Evolutionary conservation across 2,113 vertebrate species (phyloP).

Genomic region (Stegastes partitus): DNA sequence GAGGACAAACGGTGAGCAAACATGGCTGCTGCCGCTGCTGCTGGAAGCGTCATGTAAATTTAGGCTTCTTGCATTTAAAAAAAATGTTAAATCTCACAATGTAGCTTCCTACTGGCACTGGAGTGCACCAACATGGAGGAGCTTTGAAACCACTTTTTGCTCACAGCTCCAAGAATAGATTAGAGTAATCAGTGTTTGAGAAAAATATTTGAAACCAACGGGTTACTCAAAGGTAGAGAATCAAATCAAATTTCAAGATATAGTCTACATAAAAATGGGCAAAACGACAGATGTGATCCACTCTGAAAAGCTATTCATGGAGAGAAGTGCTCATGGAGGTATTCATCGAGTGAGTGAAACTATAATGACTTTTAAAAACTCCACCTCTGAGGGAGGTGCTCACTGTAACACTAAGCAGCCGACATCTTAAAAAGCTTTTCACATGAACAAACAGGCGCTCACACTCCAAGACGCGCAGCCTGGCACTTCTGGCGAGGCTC

Average conservation of each 20-base stretch:
- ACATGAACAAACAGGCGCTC: slow-evolving; percentile 15
- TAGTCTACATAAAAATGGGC: background rate
- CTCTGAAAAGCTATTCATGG: background rate
- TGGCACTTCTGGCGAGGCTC: background rate
- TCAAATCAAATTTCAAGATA: background rate
- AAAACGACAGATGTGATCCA: background rate
- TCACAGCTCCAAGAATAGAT: background rate
- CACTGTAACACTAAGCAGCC: slow-evolving; percentile 11
- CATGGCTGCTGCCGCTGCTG: background rate
- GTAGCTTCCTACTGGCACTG: background rate
- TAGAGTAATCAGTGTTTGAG: background rate
- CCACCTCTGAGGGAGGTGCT: slow-evolving; percentile 2
- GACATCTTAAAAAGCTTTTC: slow-evolving; percentile 33
- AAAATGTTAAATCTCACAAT: slow-evolving; percentile 13
- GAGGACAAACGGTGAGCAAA: slow-evolving; percentile 26
- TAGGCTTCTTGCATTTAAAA: background rate
- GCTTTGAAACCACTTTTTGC: slow-evolving; percentile 4
- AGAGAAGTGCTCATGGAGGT: no score
- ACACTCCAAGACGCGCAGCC: background rate
- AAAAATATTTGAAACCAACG: background rate
- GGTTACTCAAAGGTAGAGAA: background rate
- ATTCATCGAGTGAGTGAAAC: slow-evolving; percentile 2
- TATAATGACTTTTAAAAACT: background rate
- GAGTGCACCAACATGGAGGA: background rate
- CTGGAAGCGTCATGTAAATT: slow-evolving; percentile 30